phyloP scores from a whole-genome alignment of 2,888 invertebrate species.

The Scaptomyza tumidula region DNA sequence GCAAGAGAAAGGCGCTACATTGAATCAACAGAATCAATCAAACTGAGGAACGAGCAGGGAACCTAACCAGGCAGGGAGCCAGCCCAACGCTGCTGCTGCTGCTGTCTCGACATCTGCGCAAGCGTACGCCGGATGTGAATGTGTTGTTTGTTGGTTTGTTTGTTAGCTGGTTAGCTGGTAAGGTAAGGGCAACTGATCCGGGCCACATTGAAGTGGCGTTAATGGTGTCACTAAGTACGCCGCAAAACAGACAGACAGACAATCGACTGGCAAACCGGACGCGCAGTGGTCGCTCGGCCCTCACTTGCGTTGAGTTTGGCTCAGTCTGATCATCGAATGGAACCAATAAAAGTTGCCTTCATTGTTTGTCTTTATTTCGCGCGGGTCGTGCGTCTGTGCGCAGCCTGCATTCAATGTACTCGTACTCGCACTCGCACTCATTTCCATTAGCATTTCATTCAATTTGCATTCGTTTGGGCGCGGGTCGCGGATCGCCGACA shows the following conservation, averaged over 20 bases:
- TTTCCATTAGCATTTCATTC: slow-evolving; percentile 73
- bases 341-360: slow-evolving; percentile 82
- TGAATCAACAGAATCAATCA: slow-evolving; percentile 82
- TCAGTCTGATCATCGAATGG: slow-evolving; percentile 82
- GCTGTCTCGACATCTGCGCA: slow-evolving; percentile 59
- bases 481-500: slow-evolving; percentile 1
- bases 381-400: slow-evolving; percentile 61
- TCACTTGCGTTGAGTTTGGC: slow-evolving; percentile 34
- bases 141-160: slow-evolving; percentile 31
- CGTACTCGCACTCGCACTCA: slow-evolving; percentile 49
- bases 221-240: slow-evolving; percentile 82
- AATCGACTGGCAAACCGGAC: slow-evolving; percentile 37
- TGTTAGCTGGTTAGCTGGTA: slow-evolving; percentile 10
- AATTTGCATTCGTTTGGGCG: slow-evolving; percentile 71
- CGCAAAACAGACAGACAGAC: slow-evolving; percentile 60
- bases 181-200: slow-evolving; percentile 34
- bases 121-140: slow-evolving; percentile 74
- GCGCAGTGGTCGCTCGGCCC: slow-evolving; percentile 34
- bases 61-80: not conserved
- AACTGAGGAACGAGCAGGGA: slow-evolving; percentile 47
- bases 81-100: slow-evolving; percentile 23
- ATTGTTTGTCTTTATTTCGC: slow-evolving; percentile 77
- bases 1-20: slow-evolving; percentile 69
- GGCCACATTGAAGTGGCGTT: slow-evolving; percentile 55
- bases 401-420: slow-evolving; percentile 59